A percentile compares a stretch with the other conserved stretches of the same genome.
phyloP scores from a whole-genome alignment of 2,113 vertebrate genomes.

The Romanogobio albipinnatus region DNA sequence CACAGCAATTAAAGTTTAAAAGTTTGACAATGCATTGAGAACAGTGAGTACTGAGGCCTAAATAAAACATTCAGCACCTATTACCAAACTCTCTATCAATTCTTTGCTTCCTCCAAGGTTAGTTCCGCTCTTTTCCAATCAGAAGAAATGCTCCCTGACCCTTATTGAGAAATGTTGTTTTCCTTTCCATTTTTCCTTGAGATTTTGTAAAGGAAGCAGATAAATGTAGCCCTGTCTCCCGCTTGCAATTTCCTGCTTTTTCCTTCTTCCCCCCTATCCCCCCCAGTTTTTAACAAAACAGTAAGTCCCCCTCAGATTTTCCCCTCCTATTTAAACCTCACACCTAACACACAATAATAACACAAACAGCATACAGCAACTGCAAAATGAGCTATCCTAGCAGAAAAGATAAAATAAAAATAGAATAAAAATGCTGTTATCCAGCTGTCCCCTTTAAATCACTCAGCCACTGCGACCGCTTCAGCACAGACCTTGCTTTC shows the following conservation, averaged over 20 bases:
- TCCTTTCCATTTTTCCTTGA: slow-evolving; percentile 49
- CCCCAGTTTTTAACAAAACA: slow-evolving; percentile 48
- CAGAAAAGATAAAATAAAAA: slow-evolving; percentile 69
- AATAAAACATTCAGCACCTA: slow-evolving; percentile 17
- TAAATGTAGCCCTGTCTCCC: slow-evolving; percentile 58
- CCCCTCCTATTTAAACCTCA: slow-evolving; percentile 51
- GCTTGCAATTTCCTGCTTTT: slow-evolving; percentile 63
- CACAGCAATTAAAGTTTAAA: background rate
- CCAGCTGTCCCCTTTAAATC: slow-evolving; percentile 81
- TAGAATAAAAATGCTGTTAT: slow-evolving; percentile 76
- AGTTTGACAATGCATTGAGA: background rate
- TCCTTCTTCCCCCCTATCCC: slow-evolving; percentile 32
- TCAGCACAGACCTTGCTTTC: slow-evolving; percentile 71
- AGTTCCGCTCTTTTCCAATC: slow-evolving; percentile 48
- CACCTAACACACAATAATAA: slow-evolving; percentile 68
- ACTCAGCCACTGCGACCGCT: slow-evolving; percentile 67
- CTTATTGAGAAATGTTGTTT: slow-evolving; percentile 56
- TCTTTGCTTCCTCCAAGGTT: slow-evolving; percentile 31
- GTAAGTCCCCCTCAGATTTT: slow-evolving; percentile 60
- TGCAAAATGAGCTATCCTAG: slow-evolving; percentile 72
- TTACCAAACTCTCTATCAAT: slow-evolving; percentile 49
- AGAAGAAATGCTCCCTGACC: slow-evolving; percentile 57
- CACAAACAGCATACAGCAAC: slow-evolving; percentile 71
- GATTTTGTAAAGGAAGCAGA: slow-evolving; percentile 59
- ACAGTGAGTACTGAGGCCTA: background rate